A percentile compares a stretch with the other conserved stretches of the same genome.
Evolutionary conservation across 2,888 invertebrate species (phyloP).

Genomic region (Adineta ricciae): DNA sequence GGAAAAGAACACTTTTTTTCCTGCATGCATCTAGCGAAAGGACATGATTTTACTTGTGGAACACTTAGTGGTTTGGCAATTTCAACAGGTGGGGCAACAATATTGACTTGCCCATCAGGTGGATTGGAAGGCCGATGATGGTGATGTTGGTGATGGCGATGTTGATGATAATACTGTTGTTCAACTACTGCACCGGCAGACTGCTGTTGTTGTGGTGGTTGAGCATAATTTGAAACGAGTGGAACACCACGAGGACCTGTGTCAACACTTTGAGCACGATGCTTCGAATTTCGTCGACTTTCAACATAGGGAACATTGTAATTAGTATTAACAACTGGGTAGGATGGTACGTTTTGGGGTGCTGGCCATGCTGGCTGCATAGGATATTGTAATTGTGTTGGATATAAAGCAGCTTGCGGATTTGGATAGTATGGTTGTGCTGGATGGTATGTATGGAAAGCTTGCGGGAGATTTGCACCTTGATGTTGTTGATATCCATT

Average conservation of each 20-base stretch:
- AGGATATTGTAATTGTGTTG: background rate
- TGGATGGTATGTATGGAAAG: background rate
- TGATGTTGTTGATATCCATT: background rate
- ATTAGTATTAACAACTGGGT: background rate
- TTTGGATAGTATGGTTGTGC: background rate
- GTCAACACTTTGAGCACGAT: constrained; percentile 7
- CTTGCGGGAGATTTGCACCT: background rate
- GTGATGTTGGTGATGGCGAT: background rate
- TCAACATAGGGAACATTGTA: background rate
- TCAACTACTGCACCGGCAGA: background rate
- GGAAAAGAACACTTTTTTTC: no score
- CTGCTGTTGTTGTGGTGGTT: background rate
- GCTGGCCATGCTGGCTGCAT: background rate
- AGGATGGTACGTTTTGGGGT: background rate
- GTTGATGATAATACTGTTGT: background rate
- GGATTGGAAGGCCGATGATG: background rate
- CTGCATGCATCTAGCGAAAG: no score
- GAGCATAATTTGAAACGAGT: background rate
- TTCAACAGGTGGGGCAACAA: background rate
- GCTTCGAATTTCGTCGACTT: background rate
- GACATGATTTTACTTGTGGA: background rate
- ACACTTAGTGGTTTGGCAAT: background rate
- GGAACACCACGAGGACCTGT: background rate
- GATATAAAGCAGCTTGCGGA: background rate
- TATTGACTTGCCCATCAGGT: background rate